Evolutionary conservation across 2,113 vertebrate species (phyloP).

Genomic region (Campylomormyrus tamandua): DNA sequence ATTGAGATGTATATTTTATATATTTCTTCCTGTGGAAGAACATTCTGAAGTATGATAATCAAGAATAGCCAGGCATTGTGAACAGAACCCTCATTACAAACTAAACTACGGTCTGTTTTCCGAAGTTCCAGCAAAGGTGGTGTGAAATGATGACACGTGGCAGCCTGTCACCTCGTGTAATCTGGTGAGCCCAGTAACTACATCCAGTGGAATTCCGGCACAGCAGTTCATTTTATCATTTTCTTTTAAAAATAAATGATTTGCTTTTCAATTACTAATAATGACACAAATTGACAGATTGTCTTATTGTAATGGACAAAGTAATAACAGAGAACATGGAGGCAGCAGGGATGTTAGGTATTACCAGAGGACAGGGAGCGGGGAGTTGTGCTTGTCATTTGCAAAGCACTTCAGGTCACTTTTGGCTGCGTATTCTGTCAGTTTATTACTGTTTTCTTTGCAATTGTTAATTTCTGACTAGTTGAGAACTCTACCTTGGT

Average conservation of each 20-base stretch:
- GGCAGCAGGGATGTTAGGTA: background rate
- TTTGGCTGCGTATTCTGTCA: background rate
- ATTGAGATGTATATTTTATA: background rate
- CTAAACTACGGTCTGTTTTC: background rate
- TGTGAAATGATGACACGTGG: background rate
- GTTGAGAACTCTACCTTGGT: background rate
- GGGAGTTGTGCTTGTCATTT: background rate
- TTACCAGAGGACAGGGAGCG: background rate
- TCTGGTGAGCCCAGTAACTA: background rate
- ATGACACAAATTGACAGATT: background rate
- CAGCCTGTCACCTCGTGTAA: background rate
- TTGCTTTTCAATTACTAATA: background rate
- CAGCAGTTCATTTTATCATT: background rate
- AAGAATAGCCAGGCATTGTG: conserved; percentile 28
- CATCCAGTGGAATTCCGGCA: background rate
- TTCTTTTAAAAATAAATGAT: background rate
- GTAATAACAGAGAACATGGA: background rate
- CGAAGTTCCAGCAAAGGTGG: background rate
- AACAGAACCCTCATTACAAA: conserved; percentile 14
- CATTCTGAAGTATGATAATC: conserved; percentile 21
- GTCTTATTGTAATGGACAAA: background rate
- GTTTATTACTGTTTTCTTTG: background rate
- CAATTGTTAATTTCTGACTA: background rate
- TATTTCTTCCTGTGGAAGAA: conserved; percentile 66
- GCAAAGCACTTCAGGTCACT: background rate